Base-by-base conservation (phyloP, 2,113 vertebrate species). In the Xenotilapia caudafasciata region DNA sequence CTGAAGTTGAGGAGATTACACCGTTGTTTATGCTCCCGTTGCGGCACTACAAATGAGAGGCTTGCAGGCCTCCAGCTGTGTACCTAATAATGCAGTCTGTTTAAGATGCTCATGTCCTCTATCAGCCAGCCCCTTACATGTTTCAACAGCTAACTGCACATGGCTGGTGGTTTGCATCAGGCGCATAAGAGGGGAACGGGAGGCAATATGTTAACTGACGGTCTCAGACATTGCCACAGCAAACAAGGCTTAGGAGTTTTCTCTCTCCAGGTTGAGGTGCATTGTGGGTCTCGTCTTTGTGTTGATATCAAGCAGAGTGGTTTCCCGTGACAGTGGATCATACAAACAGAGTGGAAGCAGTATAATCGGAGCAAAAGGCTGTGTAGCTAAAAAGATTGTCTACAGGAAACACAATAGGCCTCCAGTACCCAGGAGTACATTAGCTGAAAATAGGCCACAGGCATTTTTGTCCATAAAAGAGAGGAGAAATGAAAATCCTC, bases 341-440 rank as follows among this genome's bases (percentile, higher is more conserved):
- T 53, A 92, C 91, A 87, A 82, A 89, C 80, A 73, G 81, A 90
- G 84, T 81, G 81, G 90, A 91, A 89, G 80, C 87, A 80, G 56
- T 83, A 68, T 92, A 91, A 93, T 89, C 89, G 51, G 80, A 80
- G 88, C 83, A 92, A 91, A 88, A 89, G 89, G 92, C 90, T 92
- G 86, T 75, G 91, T 84, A 94, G 93, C 93, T 91, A 91, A 93
- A 94, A 94, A 92, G 90, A 93, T 88, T 90, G 88, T 94, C 92
- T 91, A 56, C 86, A 82, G 88, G 80, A 92, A 90, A 93, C 91
- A 93, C 92, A 93, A 93, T 85, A 87, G 92, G 83, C 80, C 80
- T 88, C 80, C 75, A 60, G 91, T 73, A 88, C 93, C 90, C 85
- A 55, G 70, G 92, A 92, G 92, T 90, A 84, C 92, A 93, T 94